A percentile compares a stretch with the other conserved stretches of the same genome.
Evolutionary conservation across 37 sponge, comb jelly and placozoan genomes (phyloP).

Genomic region (Spongilla lacustris): DNA sequence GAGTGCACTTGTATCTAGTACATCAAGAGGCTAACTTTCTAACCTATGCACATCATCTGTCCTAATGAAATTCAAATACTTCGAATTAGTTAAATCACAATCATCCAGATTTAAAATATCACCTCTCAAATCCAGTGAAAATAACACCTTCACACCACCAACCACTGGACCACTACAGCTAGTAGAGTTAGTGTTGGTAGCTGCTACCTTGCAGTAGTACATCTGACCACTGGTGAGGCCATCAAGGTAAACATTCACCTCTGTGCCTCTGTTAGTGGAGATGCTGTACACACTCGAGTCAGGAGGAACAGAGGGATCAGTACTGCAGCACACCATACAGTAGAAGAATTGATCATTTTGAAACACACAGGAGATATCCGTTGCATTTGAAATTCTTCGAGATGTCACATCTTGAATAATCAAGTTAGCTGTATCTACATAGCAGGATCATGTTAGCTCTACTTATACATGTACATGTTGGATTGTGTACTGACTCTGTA

Average conservation of each 20-base stretch:
- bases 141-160: background rate
- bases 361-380: background rate
- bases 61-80: too few species aligned
- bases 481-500: too few species aligned
- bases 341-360: background rate
- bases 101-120: too few species aligned
- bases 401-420: background rate
- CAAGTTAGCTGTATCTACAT: background rate
- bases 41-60: too few species aligned
- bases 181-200: background rate
- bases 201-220: background rate
- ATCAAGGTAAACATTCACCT: background rate
- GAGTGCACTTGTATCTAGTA: too few species aligned
- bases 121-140: background rate
- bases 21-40: too few species aligned
- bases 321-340: background rate
- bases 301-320: slow-evolving; percentile 1
- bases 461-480: background rate
- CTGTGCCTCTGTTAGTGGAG: background rate
- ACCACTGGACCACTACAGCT: background rate
- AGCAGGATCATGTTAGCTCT: background rate
- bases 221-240: background rate
- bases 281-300: background rate
- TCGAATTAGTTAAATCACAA: background rate
- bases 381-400: background rate